Evolutionary conservation across 2,113 vertebrate genomes (phyloP), one percentile per base, ranked within the genome.

Genomic region (Blennius ocellaris): DNA sequence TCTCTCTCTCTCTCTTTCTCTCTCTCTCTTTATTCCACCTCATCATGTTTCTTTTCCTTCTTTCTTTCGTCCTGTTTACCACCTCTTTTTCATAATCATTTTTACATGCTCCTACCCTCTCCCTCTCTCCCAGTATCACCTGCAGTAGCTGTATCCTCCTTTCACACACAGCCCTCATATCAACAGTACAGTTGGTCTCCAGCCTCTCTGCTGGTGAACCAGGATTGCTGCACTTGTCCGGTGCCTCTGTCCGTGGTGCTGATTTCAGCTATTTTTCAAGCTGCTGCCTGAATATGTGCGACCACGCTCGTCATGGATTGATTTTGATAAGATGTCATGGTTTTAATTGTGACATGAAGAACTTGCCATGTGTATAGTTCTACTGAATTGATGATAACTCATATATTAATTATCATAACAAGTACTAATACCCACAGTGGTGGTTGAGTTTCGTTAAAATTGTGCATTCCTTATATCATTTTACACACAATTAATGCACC

Each of bases 171-270:
- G 21, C 17, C 37, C 6, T 62, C 21, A 51, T 47, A 38, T 3
- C 9, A 16, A 9, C 5, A 10, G 39, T 12, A 47, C 43, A 14
- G 51, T 21, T 4, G 21, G 21, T 30, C 21, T 30, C 21, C 21
- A 15, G 49, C 61, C 67, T 67, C 57, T 43, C 84, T 88, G 68
- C 56, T 82, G 82, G 62, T 40, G n/a, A 11, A 0, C 8, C 43
- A 1, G 14, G 40, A 66, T 44, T 10, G 68, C 5, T 77, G 38
- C 41, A 30, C 7, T 0, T 50, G 5, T 7, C 41, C 15, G 0
- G 9, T 54, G 49, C 11, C 82, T 61, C 87, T 88, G 78, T 91
- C 87, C 76, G 5, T 82, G 87, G 84, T 89, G 76, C 87, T 91
- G 82, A 87, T 63, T n/a, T 69, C 65, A 74, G 65, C 62, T 38